Percentiles rank a stretch among this genome's conserved stretches.
phyloP scores from a whole-genome alignment of 2,113 vertebrate genomes.

The Rhinopomastus cyanomelas region DNA sequence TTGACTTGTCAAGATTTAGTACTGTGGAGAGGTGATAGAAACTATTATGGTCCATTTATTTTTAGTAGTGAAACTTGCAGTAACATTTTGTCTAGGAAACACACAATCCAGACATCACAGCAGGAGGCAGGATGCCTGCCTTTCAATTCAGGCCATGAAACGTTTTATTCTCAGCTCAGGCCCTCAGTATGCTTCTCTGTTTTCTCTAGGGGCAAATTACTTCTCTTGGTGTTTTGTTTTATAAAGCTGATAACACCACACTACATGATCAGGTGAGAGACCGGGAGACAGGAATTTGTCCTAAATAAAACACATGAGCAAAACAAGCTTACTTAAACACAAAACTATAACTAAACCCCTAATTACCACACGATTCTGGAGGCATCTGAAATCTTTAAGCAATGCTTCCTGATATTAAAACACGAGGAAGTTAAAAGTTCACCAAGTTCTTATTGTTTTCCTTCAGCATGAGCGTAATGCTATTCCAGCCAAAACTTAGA shows the following conservation, averaged over 20 bases:
- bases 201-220: background rate
- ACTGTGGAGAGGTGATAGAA: background rate
- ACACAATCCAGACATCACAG: background rate
- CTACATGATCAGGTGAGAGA: background rate
- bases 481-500: background rate
- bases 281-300: background rate
- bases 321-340: background rate
- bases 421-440: background rate
- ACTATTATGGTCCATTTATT: background rate
- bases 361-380: background rate
- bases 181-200: background rate
- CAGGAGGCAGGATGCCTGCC: background rate
- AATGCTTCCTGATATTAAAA: background rate
- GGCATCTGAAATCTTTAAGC: background rate
- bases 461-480: background rate
- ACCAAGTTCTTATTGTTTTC: background rate
- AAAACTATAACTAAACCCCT: background rate
- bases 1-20: background rate
- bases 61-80: background rate
- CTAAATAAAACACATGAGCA: background rate
- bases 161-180: background rate
- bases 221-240: background rate
- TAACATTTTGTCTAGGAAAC: background rate
- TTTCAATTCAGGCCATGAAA: background rate
- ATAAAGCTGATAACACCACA: background rate